phyloP scores from a whole-genome alignment of 2,113 vertebrate species.

The Dendropsophus ebraccatus region DNA sequence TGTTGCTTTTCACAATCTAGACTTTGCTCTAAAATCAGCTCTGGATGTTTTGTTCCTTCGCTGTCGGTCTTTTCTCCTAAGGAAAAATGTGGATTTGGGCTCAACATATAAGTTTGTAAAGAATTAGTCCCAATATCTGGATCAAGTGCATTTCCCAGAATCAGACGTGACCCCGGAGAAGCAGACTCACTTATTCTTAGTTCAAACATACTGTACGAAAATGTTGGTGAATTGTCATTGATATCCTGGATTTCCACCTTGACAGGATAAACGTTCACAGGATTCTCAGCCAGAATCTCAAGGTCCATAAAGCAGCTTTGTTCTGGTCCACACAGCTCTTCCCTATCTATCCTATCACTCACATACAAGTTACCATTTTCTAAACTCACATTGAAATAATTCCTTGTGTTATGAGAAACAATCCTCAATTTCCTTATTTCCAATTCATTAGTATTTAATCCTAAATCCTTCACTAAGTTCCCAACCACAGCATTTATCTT shows the following conservation, averaged over 20 bases:
- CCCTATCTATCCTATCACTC: slow-evolving; percentile 75
- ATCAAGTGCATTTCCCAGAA: slow-evolving; percentile 72
- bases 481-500: slow-evolving; percentile 74
- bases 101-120: slow-evolving; percentile 60
- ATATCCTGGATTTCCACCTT: slow-evolving; percentile 67
- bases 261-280: slow-evolving; percentile 72
- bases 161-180: slow-evolving; percentile 70
- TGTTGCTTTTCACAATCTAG: slow-evolving; percentile 69
- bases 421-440: slow-evolving; percentile 69
- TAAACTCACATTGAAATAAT: slow-evolving; percentile 74
- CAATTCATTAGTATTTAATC: slow-evolving; percentile 67
- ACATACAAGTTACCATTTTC: slow-evolving; percentile 73
- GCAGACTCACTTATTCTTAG: slow-evolving; percentile 73
- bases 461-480: slow-evolving; percentile 68
- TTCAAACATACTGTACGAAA: slow-evolving; percentile 1
- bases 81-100: slow-evolving; percentile 65
- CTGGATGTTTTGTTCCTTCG: slow-evolving; percentile 61
- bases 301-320: slow-evolving; percentile 69
- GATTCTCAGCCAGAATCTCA: slow-evolving; percentile 75
- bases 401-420: slow-evolving; percentile 69
- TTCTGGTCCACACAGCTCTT: slow-evolving; percentile 70
- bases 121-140: slow-evolving; percentile 70
- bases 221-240: slow-evolving; percentile 63
- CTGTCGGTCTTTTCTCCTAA: slow-evolving; percentile 62
- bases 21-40: slow-evolving; percentile 67